These are phyloP conservation scores for Vannuccia rotundouncinata DNA, from an alignment of 2,888 invertebrate genomes.

Conservation along the genomic window DNA sequence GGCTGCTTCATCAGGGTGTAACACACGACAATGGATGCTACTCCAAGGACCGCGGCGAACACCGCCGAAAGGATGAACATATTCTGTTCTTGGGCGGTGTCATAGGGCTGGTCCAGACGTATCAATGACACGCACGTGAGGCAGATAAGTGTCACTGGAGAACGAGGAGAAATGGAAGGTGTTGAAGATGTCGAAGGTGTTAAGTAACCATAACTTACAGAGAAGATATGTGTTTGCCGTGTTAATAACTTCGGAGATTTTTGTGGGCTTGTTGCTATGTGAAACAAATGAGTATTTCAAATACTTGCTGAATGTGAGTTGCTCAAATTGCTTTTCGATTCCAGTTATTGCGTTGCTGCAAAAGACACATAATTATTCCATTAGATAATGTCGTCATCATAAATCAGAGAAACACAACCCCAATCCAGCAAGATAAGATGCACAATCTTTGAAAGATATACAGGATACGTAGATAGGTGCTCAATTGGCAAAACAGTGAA, in stretches of 20 bases:
- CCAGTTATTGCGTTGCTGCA: neutral
- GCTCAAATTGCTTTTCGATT: neutral
- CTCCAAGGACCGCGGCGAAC: neutral
- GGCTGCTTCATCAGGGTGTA: slow-evolving; percentile 30
- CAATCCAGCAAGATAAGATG: too few relatives aligned
- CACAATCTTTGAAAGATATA: too few relatives aligned
- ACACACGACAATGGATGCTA: slow-evolving; percentile 5
- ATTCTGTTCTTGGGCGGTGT: neutral
- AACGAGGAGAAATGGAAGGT: neutral
- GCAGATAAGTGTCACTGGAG: neutral
- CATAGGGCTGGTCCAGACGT: neutral
- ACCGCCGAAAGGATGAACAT: neutral
- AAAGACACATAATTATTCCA: neutral
- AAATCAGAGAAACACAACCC: too few relatives aligned
- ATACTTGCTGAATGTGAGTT: neutral
- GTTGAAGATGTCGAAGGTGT: neutral
- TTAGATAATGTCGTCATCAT: too few relatives aligned
- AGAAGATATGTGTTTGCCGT: slow-evolving; percentile 2
- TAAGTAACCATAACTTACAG: neutral
- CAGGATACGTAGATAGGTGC: too few relatives aligned
- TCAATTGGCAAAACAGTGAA: too few relatives aligned
- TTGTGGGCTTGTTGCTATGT: neutral
- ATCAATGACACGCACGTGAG: neutral
- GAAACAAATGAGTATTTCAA: neutral
- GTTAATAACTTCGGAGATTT: neutral